phyloP scores from a whole-genome alignment of 2,888 invertebrate species.

The Ectemnius lituratus region DNA sequence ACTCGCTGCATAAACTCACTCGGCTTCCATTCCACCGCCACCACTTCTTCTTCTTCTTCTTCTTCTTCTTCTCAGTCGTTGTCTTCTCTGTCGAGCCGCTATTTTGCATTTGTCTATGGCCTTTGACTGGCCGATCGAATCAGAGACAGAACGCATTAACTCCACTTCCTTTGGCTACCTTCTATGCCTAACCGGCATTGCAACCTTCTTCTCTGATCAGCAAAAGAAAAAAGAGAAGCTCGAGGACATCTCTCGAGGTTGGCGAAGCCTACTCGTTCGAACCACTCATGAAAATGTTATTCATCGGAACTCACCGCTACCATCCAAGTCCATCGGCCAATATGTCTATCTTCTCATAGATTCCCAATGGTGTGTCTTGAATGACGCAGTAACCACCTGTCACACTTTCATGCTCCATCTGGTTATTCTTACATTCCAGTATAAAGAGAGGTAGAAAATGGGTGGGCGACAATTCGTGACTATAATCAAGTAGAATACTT shows the following conservation, averaged over 20 bases:
- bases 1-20: constrained; percentile 1
- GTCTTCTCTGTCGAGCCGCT: constrained; percentile 13
- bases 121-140: constrained; percentile 6
- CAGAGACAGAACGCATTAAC: background rate
- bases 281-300: constrained; percentile 52
- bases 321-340: background rate
- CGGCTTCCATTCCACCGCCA: background rate
- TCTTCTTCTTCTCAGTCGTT: background rate
- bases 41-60: background rate
- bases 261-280: constrained; percentile 8
- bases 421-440: constrained; percentile 33
- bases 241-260: constrained; percentile 25
- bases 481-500: constrained; percentile 42
- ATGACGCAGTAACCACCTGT: constrained; percentile 53
- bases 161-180: background rate
- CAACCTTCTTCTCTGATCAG: too few relatives aligned
- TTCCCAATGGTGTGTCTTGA: constrained; percentile 23
- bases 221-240: background rate
- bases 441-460: constrained; percentile 32
- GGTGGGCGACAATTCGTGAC: constrained; percentile 41
- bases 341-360: background rate
- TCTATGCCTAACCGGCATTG: background rate
- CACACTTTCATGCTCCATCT: constrained; percentile 55
- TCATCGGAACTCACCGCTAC: constrained; percentile 35
- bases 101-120: constrained; percentile 7